Percentiles rank a stretch among this genome's conserved stretches.
Conservation (phyloP, 2,888 invertebrate species). For the Scaptomyza cyrtandrae region DNA sequence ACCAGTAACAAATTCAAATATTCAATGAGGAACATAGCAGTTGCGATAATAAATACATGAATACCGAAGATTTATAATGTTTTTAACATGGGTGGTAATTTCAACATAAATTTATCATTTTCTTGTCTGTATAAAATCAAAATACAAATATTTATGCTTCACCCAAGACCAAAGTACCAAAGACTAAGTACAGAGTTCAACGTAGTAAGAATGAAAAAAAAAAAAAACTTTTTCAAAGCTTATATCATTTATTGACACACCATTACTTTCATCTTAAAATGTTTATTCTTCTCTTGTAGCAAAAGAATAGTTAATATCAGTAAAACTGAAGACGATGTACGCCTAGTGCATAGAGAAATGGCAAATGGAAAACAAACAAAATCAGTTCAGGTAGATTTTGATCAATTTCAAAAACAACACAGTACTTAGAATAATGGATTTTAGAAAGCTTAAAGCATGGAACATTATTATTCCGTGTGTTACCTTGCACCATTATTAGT, state of each 20-base stretch:
- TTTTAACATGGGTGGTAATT: too few species aligned
- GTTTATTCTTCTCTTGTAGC: slow-evolving; percentile 86
- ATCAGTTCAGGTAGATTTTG: slow-evolving; percentile 88
- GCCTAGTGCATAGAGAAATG: slow-evolving; percentile 90
- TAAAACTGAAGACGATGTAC: slow-evolving; percentile 90
- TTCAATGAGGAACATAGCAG: neutral
- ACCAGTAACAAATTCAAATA: neutral
- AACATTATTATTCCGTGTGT: slow-evolving; percentile 55
- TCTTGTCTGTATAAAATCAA: neutral
- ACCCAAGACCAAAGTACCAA: slow-evolving; percentile 23
- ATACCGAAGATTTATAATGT: too few species aligned
- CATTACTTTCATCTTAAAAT: slow-evolving; percentile 65
- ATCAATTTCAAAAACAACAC: slow-evolving; percentile 64
- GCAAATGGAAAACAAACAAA: slow-evolving; percentile 90
- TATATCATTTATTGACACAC: slow-evolving; percentile 34
- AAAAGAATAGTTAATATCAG: slow-evolving; percentile 90
- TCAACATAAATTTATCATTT: neutral
- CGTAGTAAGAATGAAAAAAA: slow-evolving; percentile 22
- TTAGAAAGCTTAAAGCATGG: slow-evolving; percentile 48
- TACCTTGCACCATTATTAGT: slow-evolving; percentile 51
- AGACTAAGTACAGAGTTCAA: slow-evolving; percentile 53
- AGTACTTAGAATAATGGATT: slow-evolving; percentile 40
- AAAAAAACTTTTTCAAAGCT: slow-evolving; percentile 9
- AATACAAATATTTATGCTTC: neutral
- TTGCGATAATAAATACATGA: too few species aligned